Evolutionary conservation across 2,113 vertebrate genomes (phyloP), one percentile per base, ranked within the genome.

Genomic region (Leucosticte australis): DNA sequence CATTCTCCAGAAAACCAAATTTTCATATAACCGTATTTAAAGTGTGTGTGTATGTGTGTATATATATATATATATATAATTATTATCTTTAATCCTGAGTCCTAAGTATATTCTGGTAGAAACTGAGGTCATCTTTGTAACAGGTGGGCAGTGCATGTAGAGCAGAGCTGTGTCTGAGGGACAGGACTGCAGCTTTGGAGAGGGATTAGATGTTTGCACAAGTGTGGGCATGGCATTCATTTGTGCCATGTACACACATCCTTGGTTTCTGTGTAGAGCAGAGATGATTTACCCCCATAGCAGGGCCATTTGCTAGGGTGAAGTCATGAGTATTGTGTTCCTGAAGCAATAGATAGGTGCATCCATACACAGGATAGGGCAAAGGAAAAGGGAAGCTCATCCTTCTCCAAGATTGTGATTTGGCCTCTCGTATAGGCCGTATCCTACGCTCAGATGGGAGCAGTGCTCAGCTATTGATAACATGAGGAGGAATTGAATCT

Each of bases 401-500:
- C 55, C 30, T 62, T 77, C 41, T 82, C 37, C 11, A 56, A 8
- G 22, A 11, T 13, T 63, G 20, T 84, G 8, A n/a, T 71, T 69
- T 71, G 69, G 56, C 37, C 37, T 83, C 75, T 80, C 37, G 23
- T 12, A 1, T 35, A 8, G 57, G 42, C 70, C 17, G 1, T 26
- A 8, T 70, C 42, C 59, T 83, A 6, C 21, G 57, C 75, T 73
- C 1, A 2, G 62, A 69, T 73, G 74, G 78, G 63, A 91, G 33
- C 50, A 37, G 42, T 53, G 55, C 75, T 92, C 64, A 67, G 78
- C 87, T 94, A 8, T 82, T 52, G 83, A 92, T 95, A 62, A 91
- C 53, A 39, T 2, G 49, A 79, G 70, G 65, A 77, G 69, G 62
- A 92, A 90, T 24, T 92, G 37, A 92, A 92, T 95, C 76, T 75